These are phyloP conservation scores for Stenchaetothrips biformis DNA, from an alignment of 2,888 invertebrate species.

Conservation along the genomic window DNA sequence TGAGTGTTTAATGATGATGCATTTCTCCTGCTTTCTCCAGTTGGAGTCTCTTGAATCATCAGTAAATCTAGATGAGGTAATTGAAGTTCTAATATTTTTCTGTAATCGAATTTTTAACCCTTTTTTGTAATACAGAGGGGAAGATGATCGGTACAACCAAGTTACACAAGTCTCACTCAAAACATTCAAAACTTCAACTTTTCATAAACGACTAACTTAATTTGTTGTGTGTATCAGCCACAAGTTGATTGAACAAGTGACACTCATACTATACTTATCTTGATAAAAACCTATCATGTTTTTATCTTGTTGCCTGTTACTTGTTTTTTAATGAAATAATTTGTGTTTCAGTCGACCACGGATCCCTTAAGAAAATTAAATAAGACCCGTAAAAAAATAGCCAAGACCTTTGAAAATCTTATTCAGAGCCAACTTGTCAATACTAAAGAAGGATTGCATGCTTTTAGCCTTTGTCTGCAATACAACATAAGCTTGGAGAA, in stretches of 20 bases:
- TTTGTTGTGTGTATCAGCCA: too few species aligned
- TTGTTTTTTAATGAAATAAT: not conserved
- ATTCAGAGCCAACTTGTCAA: not conserved
- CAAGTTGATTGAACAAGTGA: too few species aligned
- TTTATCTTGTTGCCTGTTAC: not conserved
- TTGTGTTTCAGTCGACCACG: not conserved
- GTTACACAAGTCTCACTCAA: too few species aligned
- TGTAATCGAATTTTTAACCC: too few species aligned
- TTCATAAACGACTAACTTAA: too few species aligned
- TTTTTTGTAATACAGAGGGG: too few species aligned
- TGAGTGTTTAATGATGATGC: not conserved
- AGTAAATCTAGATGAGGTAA: not conserved
- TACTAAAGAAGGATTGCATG: not conserved
- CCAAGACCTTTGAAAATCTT: not conserved
- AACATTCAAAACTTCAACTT: too few species aligned
- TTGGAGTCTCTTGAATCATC: not conserved
- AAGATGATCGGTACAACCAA: too few species aligned
- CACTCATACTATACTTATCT: too few species aligned
- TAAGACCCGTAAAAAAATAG: not conserved
- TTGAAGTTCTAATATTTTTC: too few species aligned
- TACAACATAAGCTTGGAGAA: not conserved
- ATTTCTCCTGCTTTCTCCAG: not conserved
- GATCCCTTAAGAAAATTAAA: not conserved
- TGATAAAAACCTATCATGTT: not conserved
- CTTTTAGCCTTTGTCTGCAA: not conserved